phyloP scores from a whole-genome alignment of 2,797 vertebrate genomes.

The Hybognathus amarus region DNA sequence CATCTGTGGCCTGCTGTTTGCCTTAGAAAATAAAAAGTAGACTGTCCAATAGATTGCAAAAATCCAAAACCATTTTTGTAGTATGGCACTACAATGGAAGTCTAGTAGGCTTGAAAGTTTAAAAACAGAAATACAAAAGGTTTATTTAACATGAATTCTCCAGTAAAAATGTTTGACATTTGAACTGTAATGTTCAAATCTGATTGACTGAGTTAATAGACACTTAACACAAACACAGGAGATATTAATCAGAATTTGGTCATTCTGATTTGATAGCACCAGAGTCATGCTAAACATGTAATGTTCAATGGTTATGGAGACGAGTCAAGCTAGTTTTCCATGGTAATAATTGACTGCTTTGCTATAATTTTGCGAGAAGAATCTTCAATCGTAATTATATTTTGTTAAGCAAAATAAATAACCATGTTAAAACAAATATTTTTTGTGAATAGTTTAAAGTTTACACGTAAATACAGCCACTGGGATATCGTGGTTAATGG shows the following conservation, averaged over 20 bases:
- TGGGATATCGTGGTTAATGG: constrained; percentile 15
- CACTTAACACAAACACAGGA: neutral
- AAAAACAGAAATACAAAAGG: neutral
- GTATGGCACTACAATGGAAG: neutral
- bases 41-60: neutral
- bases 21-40: neutral
- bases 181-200: neutral
- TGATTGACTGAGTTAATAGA: neutral
- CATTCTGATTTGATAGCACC: neutral
- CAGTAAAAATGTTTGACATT: neutral
- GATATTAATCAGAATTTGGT: neutral
- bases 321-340: neutral
- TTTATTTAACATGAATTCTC: neutral
- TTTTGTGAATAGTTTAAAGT: neutral
- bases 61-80: neutral
- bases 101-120: neutral
- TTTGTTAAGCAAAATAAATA: neutral
- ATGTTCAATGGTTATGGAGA: neutral
- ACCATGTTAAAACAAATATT: neutral
- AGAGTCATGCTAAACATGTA: neutral
- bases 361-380: neutral
- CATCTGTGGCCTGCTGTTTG: neutral
- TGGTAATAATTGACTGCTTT: neutral
- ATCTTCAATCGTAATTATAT: neutral
- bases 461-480: neutral